Evolutionary conservation across 2,113 vertebrate species (phyloP).

Genomic region (Pollimyrus isidori): DNA sequence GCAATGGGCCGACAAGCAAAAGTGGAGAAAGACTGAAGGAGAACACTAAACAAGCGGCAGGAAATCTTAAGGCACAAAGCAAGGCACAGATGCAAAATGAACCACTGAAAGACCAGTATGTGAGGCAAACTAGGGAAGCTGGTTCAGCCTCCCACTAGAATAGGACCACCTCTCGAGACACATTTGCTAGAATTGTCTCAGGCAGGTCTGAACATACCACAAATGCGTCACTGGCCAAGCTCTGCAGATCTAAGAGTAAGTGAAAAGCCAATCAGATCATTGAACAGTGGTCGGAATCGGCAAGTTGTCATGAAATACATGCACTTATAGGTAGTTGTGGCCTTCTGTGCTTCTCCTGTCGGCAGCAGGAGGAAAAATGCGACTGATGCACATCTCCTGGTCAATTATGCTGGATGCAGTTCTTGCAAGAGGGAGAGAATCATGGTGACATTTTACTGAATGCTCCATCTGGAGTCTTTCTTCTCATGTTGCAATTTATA

Average conservation of each 20-base stretch:
- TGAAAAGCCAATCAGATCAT: neutral
- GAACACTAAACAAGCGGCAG: neutral
- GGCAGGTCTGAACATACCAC: neutral
- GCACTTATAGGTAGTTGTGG: neutral
- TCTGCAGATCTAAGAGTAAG: neutral
- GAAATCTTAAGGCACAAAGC: neutral
- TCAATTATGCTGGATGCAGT: neutral
- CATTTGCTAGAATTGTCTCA: neutral
- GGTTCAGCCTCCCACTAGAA: neutral
- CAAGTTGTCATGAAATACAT: neutral
- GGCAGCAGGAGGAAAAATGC: neutral
- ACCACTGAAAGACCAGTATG: neutral
- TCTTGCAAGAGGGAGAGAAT: neutral
- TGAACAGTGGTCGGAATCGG: neutral
- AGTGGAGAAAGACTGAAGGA: neutral
- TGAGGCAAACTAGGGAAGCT: neutral
- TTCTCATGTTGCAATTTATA: neutral
- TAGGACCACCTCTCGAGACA: neutral
- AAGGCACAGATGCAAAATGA: neutral
- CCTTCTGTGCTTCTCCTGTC: neutral
- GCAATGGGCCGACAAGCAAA: neutral
- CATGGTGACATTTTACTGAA: neutral
- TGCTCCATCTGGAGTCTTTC: conserved; percentile 15
- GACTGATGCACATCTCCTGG: neutral
- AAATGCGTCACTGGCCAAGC: neutral